A percentile compares a stretch with the other conserved stretches of the same genome.
These are phyloP conservation scores for Diachasma alloeum DNA, from an alignment of 1,140 invertebrate species.

Conservation along the genomic window DNA sequence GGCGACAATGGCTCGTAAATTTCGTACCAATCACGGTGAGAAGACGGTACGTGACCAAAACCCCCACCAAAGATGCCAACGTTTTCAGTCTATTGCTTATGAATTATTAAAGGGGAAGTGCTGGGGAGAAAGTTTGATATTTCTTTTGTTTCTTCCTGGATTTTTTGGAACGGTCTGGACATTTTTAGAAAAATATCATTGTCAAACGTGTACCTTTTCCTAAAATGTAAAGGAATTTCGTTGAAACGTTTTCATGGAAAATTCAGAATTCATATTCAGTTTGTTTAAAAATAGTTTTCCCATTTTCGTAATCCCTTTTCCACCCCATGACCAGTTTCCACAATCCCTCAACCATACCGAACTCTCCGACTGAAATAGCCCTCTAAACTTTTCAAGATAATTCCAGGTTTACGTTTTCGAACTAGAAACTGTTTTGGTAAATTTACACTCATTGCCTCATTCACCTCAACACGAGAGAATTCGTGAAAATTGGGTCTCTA, in stretches of 20 bases:
- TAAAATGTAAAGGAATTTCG: too few relatives aligned
- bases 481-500: slow-evolving; percentile 15
- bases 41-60: slow-evolving; percentile 58
- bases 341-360: too few relatives aligned
- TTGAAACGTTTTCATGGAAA: too few relatives aligned
- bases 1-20: slow-evolving; percentile 62
- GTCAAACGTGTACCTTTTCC: too few relatives aligned
- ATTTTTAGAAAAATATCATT: neutral
- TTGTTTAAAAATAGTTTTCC: too few relatives aligned
- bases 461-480: neutral
- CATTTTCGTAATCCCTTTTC: neutral
- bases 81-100: slow-evolving; percentile 56
- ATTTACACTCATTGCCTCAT: neutral
- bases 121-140: neutral
- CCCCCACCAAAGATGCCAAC: slow-evolving; percentile 40
- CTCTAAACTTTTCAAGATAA: neutral
- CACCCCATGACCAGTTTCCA: too few relatives aligned
- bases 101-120: slow-evolving; percentile 59
- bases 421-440: neutral
- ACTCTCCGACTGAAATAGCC: too few relatives aligned
- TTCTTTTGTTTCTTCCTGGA: neutral
- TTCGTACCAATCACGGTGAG: slow-evolving; percentile 59
- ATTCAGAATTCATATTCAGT: too few relatives aligned
- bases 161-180: neutral
- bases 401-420: neutral